Base-by-base conservation (phyloP, 2,113 vertebrate genomes). In the Saimiri boliviensis region DNA sequence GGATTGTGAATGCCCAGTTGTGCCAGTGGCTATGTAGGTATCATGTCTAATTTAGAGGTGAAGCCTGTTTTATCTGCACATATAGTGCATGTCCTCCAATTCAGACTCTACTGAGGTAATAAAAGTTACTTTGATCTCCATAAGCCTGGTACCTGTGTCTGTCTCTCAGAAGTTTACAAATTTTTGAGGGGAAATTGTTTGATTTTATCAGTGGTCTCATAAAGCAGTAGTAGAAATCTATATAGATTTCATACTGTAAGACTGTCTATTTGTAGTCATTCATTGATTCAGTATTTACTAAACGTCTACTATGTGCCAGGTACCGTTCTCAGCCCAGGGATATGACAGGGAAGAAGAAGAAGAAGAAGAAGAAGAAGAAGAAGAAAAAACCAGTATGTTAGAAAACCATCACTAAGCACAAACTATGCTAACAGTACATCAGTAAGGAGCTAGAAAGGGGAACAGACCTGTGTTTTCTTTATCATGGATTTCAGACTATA, bases 51-150 rank as follows among this genome's bases (percentile, higher is more conserved):
- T 76, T 74, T 76, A 94, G 49, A 84, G 25, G 40, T 60, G 40
- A 95, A 83, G 17, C 30, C 58, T 58, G 56, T 77, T 93, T 92
- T 63, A 85, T 89, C 86, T 87, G 60, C 80, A 93, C 42, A 90
- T 37, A 21, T 85, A 93, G 89, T 76, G 20, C 27, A 52, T 47
- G 30, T 49, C 60, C n/a, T 91, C 40, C 12, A 91, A 83, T 73
- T 73, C 87, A 73, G 35, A 14, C 23, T 63, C 30, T 83, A 58
- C 21, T 8, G 27, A 63, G 13, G 66, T 85, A 81, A 93, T 91
- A 93, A 93, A 97, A n/a, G 49, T 32, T 60, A 37, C 83, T 91
- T 84, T 94, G 92, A 96, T 93, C 66, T 96, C 37, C 94, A 81
- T 88, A 82, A 87, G 77, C 37, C 45, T 63, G 45, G 66, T 79